Conservation (phyloP, 2,797 vertebrate species). For the Falco concolor region DNA sequence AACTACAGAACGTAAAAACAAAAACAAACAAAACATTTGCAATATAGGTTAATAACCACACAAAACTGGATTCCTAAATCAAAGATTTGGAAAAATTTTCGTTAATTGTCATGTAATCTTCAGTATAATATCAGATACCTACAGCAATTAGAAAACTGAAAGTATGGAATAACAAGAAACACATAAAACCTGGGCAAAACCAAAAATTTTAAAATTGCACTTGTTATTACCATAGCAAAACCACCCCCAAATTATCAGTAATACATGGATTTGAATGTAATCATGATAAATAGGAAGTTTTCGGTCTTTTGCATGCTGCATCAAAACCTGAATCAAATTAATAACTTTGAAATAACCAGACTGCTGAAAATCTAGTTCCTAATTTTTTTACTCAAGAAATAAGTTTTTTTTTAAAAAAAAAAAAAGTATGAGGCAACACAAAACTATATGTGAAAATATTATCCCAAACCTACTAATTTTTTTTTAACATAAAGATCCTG, state of each 20-base stretch:
- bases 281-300: neutral
- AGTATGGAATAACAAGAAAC: neutral
- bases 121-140: neutral
- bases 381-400: neutral
- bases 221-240: neutral
- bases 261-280: neutral
- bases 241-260: fast-evolving
- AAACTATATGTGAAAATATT: neutral
- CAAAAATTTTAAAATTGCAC: neutral
- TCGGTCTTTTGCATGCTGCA: neutral
- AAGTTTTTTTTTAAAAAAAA: neutral
- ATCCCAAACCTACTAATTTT: neutral
- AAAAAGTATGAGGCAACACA: neutral
- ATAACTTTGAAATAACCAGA: neutral
- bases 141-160: neutral
- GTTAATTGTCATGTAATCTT: neutral
- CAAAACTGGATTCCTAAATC: neutral
- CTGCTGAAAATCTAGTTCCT: neutral
- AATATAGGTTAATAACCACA: neutral
- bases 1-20: slow-evolving; percentile 74
- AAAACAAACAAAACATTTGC: slow-evolving; percentile 8
- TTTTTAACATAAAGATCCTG: neutral
- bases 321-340: neutral
- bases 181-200: neutral
- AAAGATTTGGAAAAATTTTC: neutral